phyloP scores from a whole-genome alignment of 2,797 vertebrate species.

The Cottoperca gobio region DNA sequence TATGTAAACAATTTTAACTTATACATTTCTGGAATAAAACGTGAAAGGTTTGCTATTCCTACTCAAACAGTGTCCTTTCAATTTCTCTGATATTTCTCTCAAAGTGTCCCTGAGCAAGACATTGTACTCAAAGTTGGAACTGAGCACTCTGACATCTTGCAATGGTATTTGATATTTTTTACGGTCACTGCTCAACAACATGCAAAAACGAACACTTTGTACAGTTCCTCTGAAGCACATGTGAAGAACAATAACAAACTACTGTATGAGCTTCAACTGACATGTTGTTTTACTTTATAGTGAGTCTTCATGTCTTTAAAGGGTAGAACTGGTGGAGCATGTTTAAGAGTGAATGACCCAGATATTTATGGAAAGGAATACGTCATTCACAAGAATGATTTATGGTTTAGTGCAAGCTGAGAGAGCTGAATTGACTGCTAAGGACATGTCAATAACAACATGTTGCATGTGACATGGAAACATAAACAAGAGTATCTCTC shows the following conservation, averaged over 20 bases:
- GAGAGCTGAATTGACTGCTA: not conserved
- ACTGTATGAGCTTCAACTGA: not conserved
- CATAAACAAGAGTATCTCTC: not conserved
- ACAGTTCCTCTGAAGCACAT: conserved; percentile 3
- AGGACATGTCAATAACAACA: not conserved
- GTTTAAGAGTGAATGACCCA: not conserved
- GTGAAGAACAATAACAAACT: not conserved
- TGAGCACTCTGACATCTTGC: not conserved
- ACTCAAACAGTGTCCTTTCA: not conserved
- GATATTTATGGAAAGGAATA: not conserved
- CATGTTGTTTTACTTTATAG: not conserved
- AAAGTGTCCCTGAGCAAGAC: not conserved
- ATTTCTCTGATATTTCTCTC: not conserved
- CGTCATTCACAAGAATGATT: not conserved
- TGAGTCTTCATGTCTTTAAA: not conserved
- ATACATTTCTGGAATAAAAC: not conserved
- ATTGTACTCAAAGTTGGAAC: not conserved
- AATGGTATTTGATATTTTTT: not conserved
- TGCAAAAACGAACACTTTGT: conserved; percentile 17
- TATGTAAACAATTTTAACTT: not conserved
- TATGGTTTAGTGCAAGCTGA: not conserved
- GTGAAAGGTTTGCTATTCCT: not conserved
- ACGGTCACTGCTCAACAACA: not conserved
- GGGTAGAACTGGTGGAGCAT: not conserved
- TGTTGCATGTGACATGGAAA: not conserved